phyloP scores from a whole-genome alignment of 2,888 invertebrate genomes.

The Diabrotica balteata region DNA sequence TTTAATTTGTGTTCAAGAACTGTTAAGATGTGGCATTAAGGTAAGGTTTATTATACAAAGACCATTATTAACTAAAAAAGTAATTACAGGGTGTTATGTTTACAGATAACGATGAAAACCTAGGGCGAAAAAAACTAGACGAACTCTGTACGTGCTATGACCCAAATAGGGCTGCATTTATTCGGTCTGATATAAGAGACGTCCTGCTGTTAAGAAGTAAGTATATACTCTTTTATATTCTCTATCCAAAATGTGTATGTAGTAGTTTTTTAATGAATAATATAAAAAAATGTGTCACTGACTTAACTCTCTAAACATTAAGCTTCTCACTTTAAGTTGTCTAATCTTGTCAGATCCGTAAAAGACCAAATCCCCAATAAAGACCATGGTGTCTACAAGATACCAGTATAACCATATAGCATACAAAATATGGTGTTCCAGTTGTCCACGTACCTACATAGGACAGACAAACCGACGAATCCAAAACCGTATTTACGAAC shows the following conservation, averaged over 20 bases:
- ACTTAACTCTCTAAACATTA: no score
- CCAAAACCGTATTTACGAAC: no score
- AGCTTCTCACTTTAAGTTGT: no score
- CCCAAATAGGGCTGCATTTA: constrained; percentile 71
- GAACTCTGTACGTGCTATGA: constrained; percentile 70
- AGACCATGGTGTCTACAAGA: no score
- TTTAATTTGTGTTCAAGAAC: constrained; percentile 58
- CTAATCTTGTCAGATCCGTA: no score
- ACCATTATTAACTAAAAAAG: constrained; percentile 20
- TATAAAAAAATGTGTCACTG: no score
- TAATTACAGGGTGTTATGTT: constrained; percentile 46
- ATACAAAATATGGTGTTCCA: no score
- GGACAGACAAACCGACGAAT: no score
- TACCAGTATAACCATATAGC: no score
- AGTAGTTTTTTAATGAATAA: not conserved
- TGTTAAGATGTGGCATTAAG: constrained; percentile 58
- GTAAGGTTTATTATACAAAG: constrained; percentile 36
- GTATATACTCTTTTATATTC: constrained; percentile 11
- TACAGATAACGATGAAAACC: constrained; percentile 45
- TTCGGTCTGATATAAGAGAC: constrained; percentile 74
- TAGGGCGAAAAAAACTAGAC: constrained; percentile 68
- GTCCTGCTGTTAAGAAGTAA: constrained; percentile 74
- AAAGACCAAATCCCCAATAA: no score
- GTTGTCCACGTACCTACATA: no score
- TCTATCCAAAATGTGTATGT: not conserved